Conservation (phyloP, 2,888 invertebrate species). For the Rhagophthalmus giganteus region DNA sequence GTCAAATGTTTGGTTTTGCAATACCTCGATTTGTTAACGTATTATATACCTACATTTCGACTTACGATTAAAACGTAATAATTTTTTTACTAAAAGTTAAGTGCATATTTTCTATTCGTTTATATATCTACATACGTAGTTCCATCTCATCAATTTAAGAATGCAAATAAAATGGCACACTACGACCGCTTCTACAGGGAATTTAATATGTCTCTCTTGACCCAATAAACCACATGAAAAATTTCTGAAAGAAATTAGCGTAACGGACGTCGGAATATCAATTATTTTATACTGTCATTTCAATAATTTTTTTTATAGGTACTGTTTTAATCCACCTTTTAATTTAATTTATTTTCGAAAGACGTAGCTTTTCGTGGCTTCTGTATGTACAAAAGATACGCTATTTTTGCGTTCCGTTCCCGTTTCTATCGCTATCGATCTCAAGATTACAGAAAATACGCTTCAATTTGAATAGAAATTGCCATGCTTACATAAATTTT, state of each 20-base stretch:
- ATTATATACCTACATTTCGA: no score
- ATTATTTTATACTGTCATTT: no score
- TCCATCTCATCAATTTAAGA: slow-evolving; percentile 22
- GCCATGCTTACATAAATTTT: slow-evolving; percentile 26
- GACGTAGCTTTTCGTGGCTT: no score
- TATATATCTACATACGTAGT: no score
- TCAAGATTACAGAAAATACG: slow-evolving; percentile 23
- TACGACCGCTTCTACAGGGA: slow-evolving; percentile 23
- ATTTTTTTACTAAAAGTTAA: slow-evolving; percentile 11
- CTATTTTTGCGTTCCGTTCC: slow-evolving; percentile 13
- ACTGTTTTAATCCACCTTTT: no score
- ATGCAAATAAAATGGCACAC: slow-evolving; percentile 27
- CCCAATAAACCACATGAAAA: slow-evolving; percentile 21
- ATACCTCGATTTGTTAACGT: no score
- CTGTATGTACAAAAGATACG: no score
- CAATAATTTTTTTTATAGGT: no score
- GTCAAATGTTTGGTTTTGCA: no score
- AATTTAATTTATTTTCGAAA: no score
- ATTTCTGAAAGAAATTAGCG: slow-evolving; percentile 3
- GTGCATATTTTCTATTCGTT: slow-evolving; percentile 5
- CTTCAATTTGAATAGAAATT: slow-evolving; percentile 30
- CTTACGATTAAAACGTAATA: no score
- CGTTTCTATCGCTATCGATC: slow-evolving; percentile 23
- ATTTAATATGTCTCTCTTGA: slow-evolving; percentile 26
- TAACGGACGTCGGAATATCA: no score